Base-by-base conservation (phyloP, 2,113 vertebrate species). In the Corythornis vintsioides region DNA sequence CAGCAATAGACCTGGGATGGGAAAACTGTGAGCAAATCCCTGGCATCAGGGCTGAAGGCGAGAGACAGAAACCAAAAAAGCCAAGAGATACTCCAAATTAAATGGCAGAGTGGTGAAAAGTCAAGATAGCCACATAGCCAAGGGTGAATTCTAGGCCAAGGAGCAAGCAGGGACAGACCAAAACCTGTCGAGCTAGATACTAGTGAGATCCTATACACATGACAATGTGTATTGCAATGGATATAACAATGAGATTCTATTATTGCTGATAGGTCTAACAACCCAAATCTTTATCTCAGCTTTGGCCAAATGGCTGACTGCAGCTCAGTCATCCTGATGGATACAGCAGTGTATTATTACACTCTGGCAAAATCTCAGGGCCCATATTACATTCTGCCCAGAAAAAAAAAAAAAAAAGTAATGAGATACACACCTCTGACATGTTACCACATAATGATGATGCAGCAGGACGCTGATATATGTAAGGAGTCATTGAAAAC, bases 181-280 rank as follows among this genome's bases (percentile, higher is more conserved):
- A 81, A 65, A 45, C 10, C 25, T 86, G 14, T 26, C 40, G 60
- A 90, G 21, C 26, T 63, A 79, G 28, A 13, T 71, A 78, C 40
- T 3, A 83, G 4, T 0, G 4, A 67, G 29, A 53, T 75, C 31
- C 48, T 86, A 72, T n/a, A 71, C 35, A 60, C 14, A 60, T 11
- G 57, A 18, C 15, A 83, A 92, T 24, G 48, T 50, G 48, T 50
- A 50, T 50, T 24, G 28, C 28, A 79, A 52, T 0, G 2, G 33
- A 72, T 13, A 31, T 4, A 48, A 31, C 20, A 31, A 83, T 61
- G 50, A 84, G 53, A 65, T 76, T 81, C 20, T 7, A 16, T 76
- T 47, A 42, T 48, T 0, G 0, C 13, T 0, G 0, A 22, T 19
- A 0, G 0, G 48, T 91, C 13, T 70, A 76, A 76, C 29, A 87